A percentile compares a stretch with the other conserved stretches of the same genome.
phyloP scores from a whole-genome alignment of 2,888 invertebrate genomes.

The Cheilosia urbana region DNA sequence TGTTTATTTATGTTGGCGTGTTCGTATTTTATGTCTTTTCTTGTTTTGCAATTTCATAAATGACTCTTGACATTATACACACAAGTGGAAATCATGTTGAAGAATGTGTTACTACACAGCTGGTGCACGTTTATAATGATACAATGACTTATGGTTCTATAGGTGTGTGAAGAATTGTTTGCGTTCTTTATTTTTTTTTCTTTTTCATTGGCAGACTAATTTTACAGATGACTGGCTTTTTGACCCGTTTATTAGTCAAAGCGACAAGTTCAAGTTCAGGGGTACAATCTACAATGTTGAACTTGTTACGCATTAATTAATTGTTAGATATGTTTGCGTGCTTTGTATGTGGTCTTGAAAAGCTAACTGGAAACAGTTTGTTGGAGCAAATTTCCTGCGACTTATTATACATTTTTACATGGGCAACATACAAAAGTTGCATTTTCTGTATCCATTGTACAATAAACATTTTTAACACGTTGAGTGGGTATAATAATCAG shows the following conservation, averaged over 20 bases:
- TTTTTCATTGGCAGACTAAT: slow-evolving; percentile 5
- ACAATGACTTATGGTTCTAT: neutral
- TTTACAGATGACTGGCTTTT: slow-evolving; percentile 30
- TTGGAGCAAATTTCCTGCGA: too few species aligned
- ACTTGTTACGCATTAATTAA: slow-evolving; percentile 1
- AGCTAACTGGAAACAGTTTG: neutral
- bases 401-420: too few species aligned
- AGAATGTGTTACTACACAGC: neutral
- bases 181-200: neutral
- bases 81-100: neutral
- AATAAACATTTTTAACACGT: too few species aligned
- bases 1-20: neutral
- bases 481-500: too few species aligned
- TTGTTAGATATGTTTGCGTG: slow-evolving; percentile 28
- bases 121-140: slow-evolving; percentile 12
- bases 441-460: too few species aligned
- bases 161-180: slow-evolving; percentile 13
- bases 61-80: neutral
- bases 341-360: neutral
- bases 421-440: too few species aligned
- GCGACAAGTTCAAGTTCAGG: slow-evolving; percentile 51
- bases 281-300: slow-evolving; percentile 22
- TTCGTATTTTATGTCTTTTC: neutral
- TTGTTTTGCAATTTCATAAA: slow-evolving; percentile 1
- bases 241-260: neutral